These are phyloP conservation scores for Glyptemys insculpta DNA, from an alignment of 2,797 vertebrate species.

Conservation along the genomic window DNA sequence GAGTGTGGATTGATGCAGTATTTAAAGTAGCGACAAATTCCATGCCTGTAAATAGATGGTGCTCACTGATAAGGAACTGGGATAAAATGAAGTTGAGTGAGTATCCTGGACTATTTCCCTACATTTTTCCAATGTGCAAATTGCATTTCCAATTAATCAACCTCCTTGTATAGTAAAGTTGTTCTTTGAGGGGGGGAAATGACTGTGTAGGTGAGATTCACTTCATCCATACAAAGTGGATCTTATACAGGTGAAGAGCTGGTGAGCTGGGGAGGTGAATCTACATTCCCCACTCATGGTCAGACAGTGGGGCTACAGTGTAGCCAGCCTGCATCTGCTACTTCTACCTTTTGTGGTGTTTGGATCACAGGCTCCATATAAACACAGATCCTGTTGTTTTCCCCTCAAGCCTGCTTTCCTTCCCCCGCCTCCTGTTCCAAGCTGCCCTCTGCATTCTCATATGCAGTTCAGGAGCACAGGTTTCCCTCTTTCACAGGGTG, in stretches of 20 bases:
- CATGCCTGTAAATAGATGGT: neutral
- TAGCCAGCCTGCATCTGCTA: neutral
- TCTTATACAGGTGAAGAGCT: neutral
- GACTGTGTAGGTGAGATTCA: conserved; percentile 16
- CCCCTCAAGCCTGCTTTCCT: neutral
- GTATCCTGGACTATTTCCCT: neutral
- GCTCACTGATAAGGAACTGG: neutral
- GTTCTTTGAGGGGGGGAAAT: neutral
- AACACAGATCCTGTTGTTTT: neutral
- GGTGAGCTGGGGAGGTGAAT: neutral
- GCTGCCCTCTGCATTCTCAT: neutral
- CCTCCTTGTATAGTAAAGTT: neutral
- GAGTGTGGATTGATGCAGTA: neutral
- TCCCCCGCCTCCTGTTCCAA: fast-evolving
- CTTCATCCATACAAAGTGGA: neutral
- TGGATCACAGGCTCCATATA: neutral
- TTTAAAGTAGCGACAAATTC: neutral
- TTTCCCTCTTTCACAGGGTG: fast-evolving
- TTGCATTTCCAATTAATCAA: neutral
- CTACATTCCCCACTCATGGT: neutral
- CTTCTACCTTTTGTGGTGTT: neutral
- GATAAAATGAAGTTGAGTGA: neutral
- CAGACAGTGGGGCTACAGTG: neutral
- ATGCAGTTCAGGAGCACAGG: neutral
- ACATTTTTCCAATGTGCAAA: neutral